These are phyloP conservation scores for Mareca penelope DNA, from an alignment of 2,797 vertebrate species.

Conservation along the genomic window DNA sequence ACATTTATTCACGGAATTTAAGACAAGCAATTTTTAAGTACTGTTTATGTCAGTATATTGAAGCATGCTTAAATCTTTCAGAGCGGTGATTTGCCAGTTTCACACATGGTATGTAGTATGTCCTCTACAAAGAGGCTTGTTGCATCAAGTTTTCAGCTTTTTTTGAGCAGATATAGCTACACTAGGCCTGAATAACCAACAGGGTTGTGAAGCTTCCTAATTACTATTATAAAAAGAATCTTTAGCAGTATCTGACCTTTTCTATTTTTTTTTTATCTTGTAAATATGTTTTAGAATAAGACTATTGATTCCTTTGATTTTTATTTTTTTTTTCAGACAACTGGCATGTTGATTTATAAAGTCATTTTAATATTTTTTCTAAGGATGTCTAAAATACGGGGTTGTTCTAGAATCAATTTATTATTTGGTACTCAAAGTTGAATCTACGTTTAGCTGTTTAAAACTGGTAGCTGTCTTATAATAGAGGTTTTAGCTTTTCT, in stretches of 20 bases:
- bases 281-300: background rate
- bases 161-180: background rate
- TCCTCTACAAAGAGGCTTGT: background rate
- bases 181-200: background rate
- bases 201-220: background rate
- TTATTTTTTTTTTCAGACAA: background rate
- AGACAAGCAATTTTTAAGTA: background rate
- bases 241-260: background rate
- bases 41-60: background rate
- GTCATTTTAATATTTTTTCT: background rate
- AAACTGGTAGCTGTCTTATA: background rate
- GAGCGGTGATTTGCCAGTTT: background rate
- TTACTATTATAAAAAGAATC: background rate
- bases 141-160: background rate
- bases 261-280: background rate
- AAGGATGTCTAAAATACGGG: background rate
- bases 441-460: background rate
- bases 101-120: rapidly evolving
- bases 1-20: background rate
- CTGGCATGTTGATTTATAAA: background rate
- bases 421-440: background rate
- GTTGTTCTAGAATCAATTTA: background rate
- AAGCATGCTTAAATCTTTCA: background rate
- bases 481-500: background rate
- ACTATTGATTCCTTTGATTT: background rate